These are phyloP conservation scores for Amphipyra tragopoginis DNA, from an alignment of 2,888 invertebrate genomes.

Conservation along the genomic window DNA sequence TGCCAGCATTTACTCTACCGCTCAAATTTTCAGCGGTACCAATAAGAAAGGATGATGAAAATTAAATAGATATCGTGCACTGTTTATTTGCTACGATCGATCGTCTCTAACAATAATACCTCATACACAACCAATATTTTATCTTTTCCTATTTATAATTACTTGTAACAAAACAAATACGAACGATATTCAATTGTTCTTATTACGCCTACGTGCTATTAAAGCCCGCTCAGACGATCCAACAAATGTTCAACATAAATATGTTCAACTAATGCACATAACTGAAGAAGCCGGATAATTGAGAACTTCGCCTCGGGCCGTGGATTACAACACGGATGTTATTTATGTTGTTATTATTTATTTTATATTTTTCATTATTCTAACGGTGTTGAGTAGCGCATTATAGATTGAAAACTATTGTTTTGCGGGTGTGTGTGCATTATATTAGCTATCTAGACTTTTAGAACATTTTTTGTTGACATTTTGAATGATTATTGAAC, in stretches of 20 bases:
- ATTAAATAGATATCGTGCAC: too few species aligned
- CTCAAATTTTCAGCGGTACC: too few species aligned
- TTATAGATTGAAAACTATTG: slow-evolving; percentile 41
- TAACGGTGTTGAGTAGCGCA: slow-evolving; percentile 52
- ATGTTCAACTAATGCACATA: slow-evolving; percentile 60
- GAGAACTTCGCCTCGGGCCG: slow-evolving; percentile 57
- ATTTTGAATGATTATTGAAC: slow-evolving; percentile 16
- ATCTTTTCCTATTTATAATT: slow-evolving; percentile 34
- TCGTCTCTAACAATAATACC: neutral
- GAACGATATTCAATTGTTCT: slow-evolving; percentile 53
- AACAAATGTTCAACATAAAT: slow-evolving; percentile 58
- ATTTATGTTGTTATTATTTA: slow-evolving; percentile 55
- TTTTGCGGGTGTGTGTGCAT: slow-evolving; percentile 31
- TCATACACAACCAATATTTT: slow-evolving; percentile 16
- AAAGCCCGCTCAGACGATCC: slow-evolving; percentile 37
- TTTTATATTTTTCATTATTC: slow-evolving; percentile 59
- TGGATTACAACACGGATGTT: slow-evolving; percentile 49
- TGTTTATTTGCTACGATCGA: too few species aligned
- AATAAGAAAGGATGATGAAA: too few species aligned
- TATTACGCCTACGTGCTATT: slow-evolving; percentile 52
- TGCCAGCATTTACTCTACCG: too few species aligned
- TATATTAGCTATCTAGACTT: slow-evolving; percentile 40
- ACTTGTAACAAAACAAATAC: slow-evolving; percentile 43
- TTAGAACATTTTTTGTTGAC: slow-evolving; percentile 25
- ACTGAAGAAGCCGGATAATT: slow-evolving; percentile 64